Conservation (phyloP, 2,113 vertebrate species). For the Bombycilla garrulus region DNA sequence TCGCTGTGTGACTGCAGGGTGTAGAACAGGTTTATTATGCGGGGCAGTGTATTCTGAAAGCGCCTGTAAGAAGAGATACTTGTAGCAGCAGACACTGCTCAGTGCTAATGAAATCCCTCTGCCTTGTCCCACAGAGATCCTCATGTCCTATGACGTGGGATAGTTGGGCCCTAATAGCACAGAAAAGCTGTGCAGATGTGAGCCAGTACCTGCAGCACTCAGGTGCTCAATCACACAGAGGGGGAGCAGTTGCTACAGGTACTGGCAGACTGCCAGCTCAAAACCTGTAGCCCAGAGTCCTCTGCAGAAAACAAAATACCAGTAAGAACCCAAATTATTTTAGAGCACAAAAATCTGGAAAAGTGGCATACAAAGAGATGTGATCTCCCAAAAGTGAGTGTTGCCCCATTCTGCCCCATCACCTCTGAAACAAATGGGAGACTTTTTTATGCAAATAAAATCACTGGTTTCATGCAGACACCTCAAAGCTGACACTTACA, state of each 20-base stretch:
- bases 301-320: background rate
- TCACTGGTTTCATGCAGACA: background rate
- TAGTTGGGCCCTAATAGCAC: background rate
- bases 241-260: background rate
- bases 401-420: background rate
- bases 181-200: background rate
- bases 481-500: background rate
- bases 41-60: background rate
- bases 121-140: background rate
- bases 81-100: background rate
- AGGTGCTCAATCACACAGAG: background rate
- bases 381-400: accelerated
- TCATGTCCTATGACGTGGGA: background rate
- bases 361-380: background rate
- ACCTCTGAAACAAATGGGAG: background rate
- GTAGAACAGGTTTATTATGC: background rate
- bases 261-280: background rate
- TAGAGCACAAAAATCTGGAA: background rate
- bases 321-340: background rate
- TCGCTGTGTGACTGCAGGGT: background rate
- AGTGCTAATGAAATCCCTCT: background rate
- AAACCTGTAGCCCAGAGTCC: background rate
- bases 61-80: background rate
- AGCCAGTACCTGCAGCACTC: background rate
- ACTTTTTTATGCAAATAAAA: background rate